Base-by-base conservation (phyloP, 1,140 invertebrate species). In the Dinoponera quadriceps region DNA sequence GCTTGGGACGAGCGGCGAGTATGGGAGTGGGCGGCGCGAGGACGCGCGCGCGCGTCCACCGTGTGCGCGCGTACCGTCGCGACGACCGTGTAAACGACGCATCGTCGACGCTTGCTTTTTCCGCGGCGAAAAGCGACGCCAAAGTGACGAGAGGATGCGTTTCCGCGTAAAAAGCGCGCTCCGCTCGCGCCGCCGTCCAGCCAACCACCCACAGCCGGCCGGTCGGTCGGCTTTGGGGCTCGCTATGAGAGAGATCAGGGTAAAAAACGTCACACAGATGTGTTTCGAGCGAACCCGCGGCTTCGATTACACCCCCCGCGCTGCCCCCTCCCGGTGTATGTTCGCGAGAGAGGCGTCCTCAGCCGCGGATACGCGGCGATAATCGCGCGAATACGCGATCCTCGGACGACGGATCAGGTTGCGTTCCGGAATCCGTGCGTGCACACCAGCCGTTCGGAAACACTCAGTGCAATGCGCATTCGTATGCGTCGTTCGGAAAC, bases 91-190 rank as follows among this genome's bases (percentile, higher is more conserved):
- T 29, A 20, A 75, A 20, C 84, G 82, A 20, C 84, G 82, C 33
- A 49, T 68, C 80, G 84, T 80, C 74, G 86, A 49, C 74, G 51
- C 78, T 57, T 33, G 59, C 59, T 82, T 80, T 82, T 78, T 87
- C 51, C 75, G 51, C 75, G 59, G 29, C 38, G 49, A 69, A 38
- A 48, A 74, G 80, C 71, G 80, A n/a, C n/a, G n/a, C n/a, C 57
- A 82, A 82, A 82, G 80, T 82, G 80, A 74, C 80, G 72, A 44
- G 72, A 44, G 80, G 48, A 82, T 71, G 71, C 71, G 78, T 63
- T 74, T 54, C 60, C 48, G 38, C 55, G 20, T n/a, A 44, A 74
- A 74, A 59, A 74, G 25, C 29, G 69, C 49, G 22, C 69, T 27
- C 38, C 27, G 33, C 62, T 38, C 63, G 62, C 49, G 49, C 62